Conservation (phyloP, 2,113 vertebrate species). For the Nothoprocta perdicaria region DNA sequence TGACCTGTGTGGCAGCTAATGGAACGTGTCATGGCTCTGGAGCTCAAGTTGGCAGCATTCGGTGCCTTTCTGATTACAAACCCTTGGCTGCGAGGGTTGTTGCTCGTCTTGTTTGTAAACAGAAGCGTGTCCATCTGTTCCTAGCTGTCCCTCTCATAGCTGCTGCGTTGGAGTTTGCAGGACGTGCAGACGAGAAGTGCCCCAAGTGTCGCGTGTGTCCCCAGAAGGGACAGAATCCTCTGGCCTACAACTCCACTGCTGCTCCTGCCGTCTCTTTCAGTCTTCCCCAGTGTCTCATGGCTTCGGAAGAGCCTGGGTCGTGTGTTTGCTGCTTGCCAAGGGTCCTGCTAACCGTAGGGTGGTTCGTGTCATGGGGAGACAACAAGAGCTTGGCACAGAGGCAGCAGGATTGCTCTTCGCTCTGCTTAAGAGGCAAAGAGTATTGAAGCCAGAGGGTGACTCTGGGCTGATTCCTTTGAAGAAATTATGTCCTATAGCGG, state of each 20-base stretch:
- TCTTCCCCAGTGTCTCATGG: not conserved
- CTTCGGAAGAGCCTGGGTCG: not conserved
- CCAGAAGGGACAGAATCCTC: not conserved
- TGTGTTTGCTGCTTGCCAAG: not conserved
- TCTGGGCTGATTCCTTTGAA: conserved; percentile 21
- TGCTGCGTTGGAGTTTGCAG: not conserved
- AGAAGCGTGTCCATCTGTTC: not conserved
- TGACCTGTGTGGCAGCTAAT: not conserved
- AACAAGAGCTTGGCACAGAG: not conserved
- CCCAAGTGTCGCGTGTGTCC: not conserved
- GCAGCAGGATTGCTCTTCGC: rapidly evolving
- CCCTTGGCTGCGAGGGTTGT: not conserved
- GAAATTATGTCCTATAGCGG: conserved; percentile 22
- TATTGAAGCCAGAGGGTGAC: conserved; percentile 7
- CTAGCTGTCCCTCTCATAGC: not conserved
- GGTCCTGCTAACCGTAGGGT: not conserved
- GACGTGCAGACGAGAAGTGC: not conserved
- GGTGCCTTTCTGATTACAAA: not conserved
- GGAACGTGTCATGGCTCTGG: not conserved
- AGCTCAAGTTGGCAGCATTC: not conserved
- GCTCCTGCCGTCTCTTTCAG: not conserved
- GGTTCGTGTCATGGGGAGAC: not conserved
- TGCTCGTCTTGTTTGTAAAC: not conserved
- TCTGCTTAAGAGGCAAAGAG: not conserved
- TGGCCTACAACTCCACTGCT: not conserved